Base-by-base conservation (phyloP, 1,140 invertebrate genomes). In the Sesamia nonagrioides region DNA sequence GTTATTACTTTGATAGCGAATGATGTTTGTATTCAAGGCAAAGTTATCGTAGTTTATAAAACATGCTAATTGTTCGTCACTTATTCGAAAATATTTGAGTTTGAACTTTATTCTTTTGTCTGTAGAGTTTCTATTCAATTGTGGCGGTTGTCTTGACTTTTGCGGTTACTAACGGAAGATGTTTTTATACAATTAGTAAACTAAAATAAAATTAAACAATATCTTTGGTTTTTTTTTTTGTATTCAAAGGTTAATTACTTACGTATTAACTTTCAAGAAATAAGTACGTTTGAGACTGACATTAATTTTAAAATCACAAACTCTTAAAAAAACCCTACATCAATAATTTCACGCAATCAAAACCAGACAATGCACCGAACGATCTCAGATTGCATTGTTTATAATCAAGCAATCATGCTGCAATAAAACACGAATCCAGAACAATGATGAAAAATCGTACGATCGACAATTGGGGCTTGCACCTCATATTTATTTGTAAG, bases 401-500 rank as follows among this genome's bases (percentile, higher is more conserved):
- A 61, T 61, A 61, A 37, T 37, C 27, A 35, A 61, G 33, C 33
- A 61, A 61, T 35, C 33, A 37, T 21, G 0, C 0, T 6, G 33
- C 27, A 17, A n/a, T 9, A 35, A 52, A 35, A 50, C 9, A n/a
- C 6, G 6, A 54, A 17, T 71, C 42, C 37, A 48, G 6, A 56
- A 56, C 21, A 27, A 56, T 27, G 11, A 40, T 37, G 27, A 58
- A 42, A 74, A 60, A 45, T 27, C 17, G 4, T 21, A 17, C 37
- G 56, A 17, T 48, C 52, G 9, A 56, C 35, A 42, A 73, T 6
- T 58, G 71, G 71, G 8, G 18, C 17, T 0, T 1, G 2, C 54
- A 45, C 71, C 33, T 18, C 18, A 42, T 54, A 40, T 54, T 27
- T 73, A 45, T 50, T 27, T 58, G n/a, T 45, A 73, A 58, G 37